These are phyloP conservation scores for Gymnosoma rotundatum DNA, from an alignment of 2,888 invertebrate species.

Conservation along the genomic window DNA sequence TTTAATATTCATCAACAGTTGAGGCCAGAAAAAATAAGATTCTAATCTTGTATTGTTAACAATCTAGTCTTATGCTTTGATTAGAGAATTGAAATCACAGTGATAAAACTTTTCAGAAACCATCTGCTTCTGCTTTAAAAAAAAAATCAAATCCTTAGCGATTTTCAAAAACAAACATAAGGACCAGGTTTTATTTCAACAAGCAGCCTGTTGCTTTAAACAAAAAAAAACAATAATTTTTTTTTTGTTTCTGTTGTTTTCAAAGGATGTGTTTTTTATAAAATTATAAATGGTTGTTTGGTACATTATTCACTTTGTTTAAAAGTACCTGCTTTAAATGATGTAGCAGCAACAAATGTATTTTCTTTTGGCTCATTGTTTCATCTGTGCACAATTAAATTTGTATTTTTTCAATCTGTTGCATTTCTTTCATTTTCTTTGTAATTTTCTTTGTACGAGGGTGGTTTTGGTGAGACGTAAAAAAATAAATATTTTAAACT, in stretches of 20 bases:
- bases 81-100: neutral
- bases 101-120: conserved; percentile 1
- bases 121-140: conserved; percentile 36
- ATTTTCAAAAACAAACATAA: conserved; percentile 2
- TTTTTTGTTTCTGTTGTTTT: conserved; percentile 1
- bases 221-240: conserved; percentile 8
- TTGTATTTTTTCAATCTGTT: conserved; percentile 57
- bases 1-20: neutral
- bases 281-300: too few species aligned
- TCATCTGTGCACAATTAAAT: conserved; percentile 39
- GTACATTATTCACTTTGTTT: neutral
- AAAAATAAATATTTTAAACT: too few species aligned
- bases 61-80: neutral
- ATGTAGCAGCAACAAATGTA: conserved; percentile 41
- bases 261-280: conserved; percentile 15
- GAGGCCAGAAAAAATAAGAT: conserved; percentile 3
- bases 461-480: neutral
- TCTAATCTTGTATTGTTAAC: conserved; percentile 23
- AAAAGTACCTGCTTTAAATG: conserved; percentile 54
- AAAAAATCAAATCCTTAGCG: neutral
- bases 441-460: neutral
- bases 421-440: conserved; percentile 41
- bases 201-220: conserved; percentile 42
- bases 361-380: conserved; percentile 19
- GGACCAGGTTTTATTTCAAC: conserved; percentile 2